Evolutionary conservation across 2,113 vertebrate species (phyloP), one percentile per base, ranked within the genome.

Genomic region (Muntiacus reevesi): DNA sequence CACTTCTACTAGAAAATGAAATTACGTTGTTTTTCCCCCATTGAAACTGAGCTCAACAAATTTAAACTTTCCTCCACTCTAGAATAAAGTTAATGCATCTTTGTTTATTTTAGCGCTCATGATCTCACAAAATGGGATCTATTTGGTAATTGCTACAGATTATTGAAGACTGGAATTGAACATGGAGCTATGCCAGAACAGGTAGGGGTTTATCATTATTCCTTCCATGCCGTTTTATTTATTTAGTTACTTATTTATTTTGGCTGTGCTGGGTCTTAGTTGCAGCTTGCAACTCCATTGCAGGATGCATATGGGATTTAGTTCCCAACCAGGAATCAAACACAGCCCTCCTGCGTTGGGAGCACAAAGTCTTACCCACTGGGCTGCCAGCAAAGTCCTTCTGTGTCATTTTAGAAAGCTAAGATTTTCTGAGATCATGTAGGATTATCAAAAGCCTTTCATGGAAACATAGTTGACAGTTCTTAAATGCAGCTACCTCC

Each of bases 181-280:
- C 99, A 99, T 81, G 99, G 99, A 99, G 99, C 99, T 91, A 99
- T 99, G 99, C 99, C 99, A 54, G 99, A 99, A 98, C 99, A 99
- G 99, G 99, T 99, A 98, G 50, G 59, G 91, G 64, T 84, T 87
- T 92, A 87, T 45, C 79, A 13, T 60, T 96, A 54, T 81, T 91
- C 67, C 43, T 43, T 76, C 71, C 71, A 43, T 43, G 40, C 43
- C 23, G 3, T 76, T 76, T 76, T 76, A 76, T 76, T 43, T 76
- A 43, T 43, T 74, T 74, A 74, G 13, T 74, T 74, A 23, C 17
- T 74, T 74, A 74, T 27, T 76, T 15, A 76, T 43, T 76, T 76
- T 76, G 40, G 3, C 71, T 76, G 40, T 76, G 36, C 10, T 76
- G 71, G 23, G 12, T 76, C 40, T 76, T 76, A 27, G 71, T 43